Evolutionary conservation across 2,888 invertebrate genomes (phyloP).

Genomic region (Erannis defoliaria): DNA sequence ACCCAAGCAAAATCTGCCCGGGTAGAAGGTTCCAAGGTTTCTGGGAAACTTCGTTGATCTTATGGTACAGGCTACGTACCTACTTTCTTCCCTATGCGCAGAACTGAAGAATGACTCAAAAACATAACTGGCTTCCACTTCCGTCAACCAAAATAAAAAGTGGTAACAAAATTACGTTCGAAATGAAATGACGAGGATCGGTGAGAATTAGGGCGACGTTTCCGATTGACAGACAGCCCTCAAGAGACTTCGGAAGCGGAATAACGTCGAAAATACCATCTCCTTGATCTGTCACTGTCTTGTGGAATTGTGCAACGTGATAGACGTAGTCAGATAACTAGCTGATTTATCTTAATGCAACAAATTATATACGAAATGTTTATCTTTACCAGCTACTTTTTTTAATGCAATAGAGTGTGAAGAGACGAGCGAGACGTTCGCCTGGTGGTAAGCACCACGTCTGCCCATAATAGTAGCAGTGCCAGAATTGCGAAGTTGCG

Average conservation of each 20-base stretch:
- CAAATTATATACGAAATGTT: too few species aligned
- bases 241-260: constrained; percentile 16
- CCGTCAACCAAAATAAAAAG: background rate
- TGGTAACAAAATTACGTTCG: background rate
- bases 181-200: background rate
- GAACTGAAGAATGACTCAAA: too few species aligned
- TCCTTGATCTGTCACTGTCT: constrained; percentile 20
- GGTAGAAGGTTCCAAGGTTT: too few species aligned
- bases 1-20: too few species aligned
- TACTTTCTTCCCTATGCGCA: too few species aligned
- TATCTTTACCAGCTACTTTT: background rate
- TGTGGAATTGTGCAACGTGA: background rate
- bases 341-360: background rate
- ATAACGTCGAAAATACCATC: background rate
- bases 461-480: too few species aligned
- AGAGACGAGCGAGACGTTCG: too few species aligned
- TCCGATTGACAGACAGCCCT: constrained; percentile 29
- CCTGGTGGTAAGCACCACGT: too few species aligned
- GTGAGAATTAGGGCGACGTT: constrained; percentile 24
- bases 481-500: too few species aligned
- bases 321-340: background rate
- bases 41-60: too few species aligned
- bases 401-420: too few species aligned
- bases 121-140: background rate
- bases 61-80: too few species aligned